Evolutionary conservation across 2,113 vertebrate species (phyloP).

Genomic region (Proteles cristata): DNA sequence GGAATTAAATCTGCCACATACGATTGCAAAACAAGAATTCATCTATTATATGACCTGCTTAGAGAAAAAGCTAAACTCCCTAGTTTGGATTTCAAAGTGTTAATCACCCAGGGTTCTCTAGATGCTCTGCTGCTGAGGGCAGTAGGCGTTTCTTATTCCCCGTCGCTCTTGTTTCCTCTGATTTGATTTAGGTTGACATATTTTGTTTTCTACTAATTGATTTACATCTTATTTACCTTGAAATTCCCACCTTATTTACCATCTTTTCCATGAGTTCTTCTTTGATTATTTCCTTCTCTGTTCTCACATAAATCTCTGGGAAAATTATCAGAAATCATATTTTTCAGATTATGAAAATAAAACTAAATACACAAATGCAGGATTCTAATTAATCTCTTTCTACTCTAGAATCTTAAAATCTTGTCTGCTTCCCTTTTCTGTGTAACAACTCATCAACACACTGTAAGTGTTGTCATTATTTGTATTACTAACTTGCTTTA

Average conservation of each 20-base stretch:
- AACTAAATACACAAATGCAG: background rate
- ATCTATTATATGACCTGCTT: background rate
- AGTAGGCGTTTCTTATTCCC: background rate
- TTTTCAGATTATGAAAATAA: background rate
- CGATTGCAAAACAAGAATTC: background rate
- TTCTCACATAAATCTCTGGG: background rate
- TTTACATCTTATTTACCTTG: background rate
- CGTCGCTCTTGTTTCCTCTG: background rate
- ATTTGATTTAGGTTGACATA: background rate
- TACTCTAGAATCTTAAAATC: background rate
- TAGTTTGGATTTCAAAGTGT: background rate
- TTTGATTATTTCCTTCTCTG: background rate
- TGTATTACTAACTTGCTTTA: background rate
- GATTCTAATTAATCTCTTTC: background rate
- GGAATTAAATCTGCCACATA: background rate
- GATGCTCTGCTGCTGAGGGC: background rate
- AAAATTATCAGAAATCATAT: background rate
- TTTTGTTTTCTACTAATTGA: background rate
- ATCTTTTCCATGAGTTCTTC: background rate
- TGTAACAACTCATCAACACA: background rate
- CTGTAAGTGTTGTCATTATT: background rate
- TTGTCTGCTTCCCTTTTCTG: background rate
- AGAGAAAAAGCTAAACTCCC: background rate
- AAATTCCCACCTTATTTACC: background rate
- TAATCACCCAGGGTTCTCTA: background rate